A percentile compares a stretch with the other conserved stretches of the same genome.
Evolutionary conservation across 1,140 invertebrate species (phyloP).

Genomic region (Drosophila arawakana): DNA sequence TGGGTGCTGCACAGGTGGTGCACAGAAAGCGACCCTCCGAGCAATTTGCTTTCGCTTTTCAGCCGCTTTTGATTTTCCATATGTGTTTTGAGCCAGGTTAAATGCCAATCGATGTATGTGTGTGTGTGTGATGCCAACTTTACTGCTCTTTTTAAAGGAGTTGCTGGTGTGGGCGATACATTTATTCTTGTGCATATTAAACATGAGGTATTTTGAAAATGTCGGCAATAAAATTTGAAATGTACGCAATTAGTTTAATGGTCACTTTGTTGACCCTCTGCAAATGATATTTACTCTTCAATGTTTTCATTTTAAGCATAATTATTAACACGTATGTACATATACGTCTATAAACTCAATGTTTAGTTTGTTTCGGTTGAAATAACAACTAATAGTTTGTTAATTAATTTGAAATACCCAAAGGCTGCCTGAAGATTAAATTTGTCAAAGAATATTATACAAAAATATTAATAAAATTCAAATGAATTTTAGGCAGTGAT

Average conservation of each 20-base stretch:
- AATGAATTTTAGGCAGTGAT: no score
- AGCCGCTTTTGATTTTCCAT: slow-evolving; percentile 60
- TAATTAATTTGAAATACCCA: no score
- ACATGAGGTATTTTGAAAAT: slow-evolving; percentile 46
- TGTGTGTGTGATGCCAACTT: neutral
- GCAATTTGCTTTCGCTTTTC: slow-evolving; percentile 75
- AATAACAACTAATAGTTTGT: no score
- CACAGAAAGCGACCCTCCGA: slow-evolving; percentile 35
- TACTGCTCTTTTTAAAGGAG: slow-evolving; percentile 22
- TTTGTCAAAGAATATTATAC: no score
- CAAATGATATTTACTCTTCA: neutral
- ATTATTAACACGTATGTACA: neutral
- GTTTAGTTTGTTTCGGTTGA: no score
- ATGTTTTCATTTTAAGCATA: neutral
- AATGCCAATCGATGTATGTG: slow-evolving; percentile 38
- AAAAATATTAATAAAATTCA: no score
- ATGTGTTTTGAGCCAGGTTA: slow-evolving; percentile 38
- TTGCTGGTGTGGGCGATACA: neutral
- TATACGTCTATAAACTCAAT: no score
- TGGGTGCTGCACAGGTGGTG: slow-evolving; percentile 31
- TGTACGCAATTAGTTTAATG: slow-evolving; percentile 73
- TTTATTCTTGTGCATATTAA: slow-evolving; percentile 69
- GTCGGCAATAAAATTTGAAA: slow-evolving; percentile 57
- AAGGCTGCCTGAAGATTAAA: no score
- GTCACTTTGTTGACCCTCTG: slow-evolving; percentile 21